phyloP scores from a whole-genome alignment of 1,140 invertebrate genomes.

The Scaptodrosophila lebanonensis region DNA sequence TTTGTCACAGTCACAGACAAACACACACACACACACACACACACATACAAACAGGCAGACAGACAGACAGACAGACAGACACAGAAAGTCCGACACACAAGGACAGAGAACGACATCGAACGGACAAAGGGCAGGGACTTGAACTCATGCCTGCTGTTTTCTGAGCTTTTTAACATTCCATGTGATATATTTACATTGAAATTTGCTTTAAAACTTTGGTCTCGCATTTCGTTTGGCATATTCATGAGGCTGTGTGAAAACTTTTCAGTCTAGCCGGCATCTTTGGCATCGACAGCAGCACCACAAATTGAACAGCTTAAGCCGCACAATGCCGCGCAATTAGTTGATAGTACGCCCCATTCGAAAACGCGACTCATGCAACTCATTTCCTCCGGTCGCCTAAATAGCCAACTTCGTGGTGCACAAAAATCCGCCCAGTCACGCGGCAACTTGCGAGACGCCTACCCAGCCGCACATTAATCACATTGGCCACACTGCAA shows the following conservation, averaged over 20 bases:
- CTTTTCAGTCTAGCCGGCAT: too few relatives aligned
- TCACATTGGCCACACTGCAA: slow-evolving; percentile 49
- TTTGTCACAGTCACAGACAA: slow-evolving; percentile 43
- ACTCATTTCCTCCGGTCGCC: slow-evolving; percentile 54
- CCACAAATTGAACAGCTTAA: slow-evolving; percentile 19
- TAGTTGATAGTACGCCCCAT: slow-evolving; percentile 49
- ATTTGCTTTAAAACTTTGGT: slow-evolving; percentile 29
- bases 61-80: too few relatives aligned
- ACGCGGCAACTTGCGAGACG: slow-evolving; percentile 39
- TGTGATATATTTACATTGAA: slow-evolving; percentile 28
- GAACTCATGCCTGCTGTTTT: background rate
- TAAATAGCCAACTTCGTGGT: background rate
- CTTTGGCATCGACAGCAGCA: too few relatives aligned
- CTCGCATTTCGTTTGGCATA: slow-evolving; percentile 16
- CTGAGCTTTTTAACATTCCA: background rate
- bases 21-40: too few relatives aligned
- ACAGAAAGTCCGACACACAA: too few relatives aligned
- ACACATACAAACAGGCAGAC: too few relatives aligned
- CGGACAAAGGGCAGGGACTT: too few relatives aligned
- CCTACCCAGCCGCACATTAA: slow-evolving; percentile 52
- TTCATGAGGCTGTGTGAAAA: slow-evolving; percentile 27
- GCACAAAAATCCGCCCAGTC: slow-evolving; percentile 54
- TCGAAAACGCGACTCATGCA: slow-evolving; percentile 29
- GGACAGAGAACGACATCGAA: too few relatives aligned
- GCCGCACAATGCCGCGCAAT: slow-evolving; percentile 54